Evolutionary conservation across 2,113 vertebrate species (phyloP), one percentile per base, ranked within the genome.

Genomic region (Stegostoma tigrinum): DNA sequence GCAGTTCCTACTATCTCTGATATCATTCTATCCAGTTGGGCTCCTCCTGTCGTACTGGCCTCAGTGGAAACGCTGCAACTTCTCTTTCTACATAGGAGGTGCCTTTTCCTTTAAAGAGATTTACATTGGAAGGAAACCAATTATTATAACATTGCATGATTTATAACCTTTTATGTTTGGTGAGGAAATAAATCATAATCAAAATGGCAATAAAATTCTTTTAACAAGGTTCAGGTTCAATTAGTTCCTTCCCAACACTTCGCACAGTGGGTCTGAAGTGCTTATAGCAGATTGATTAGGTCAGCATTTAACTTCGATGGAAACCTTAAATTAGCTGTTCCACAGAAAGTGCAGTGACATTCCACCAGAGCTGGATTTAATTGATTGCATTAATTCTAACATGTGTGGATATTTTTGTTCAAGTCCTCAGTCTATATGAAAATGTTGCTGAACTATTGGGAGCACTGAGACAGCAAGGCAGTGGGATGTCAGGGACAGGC

Each of bases 311-410:
- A 93, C 64, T 93, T 93, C 89, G 66, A 21, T 19, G n/a, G 17
- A 93, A 93, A 42, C 34, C 89, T 93, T 66, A 93, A 93, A 66
- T 93, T 66, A 93, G 89, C 61, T 93, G 89, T 34, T 66, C 23
- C 5, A 3, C 66, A 8, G 17, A n/a, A 91, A 64, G n/a, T 66
- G 89, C 64, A 66, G 55, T 93, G 55, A 93, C 64, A 93, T 64
- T 93, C 61, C 89, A 66, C 38, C 64, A n/a, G 89, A 66, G 52
- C 55, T 90, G 55, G 87, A 90, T 55, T 19, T 64, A 90, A 90
- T 90, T 90, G 87, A 90, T n/a, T 90, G 27, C 87, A 90, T 90
- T 90, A 90, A 64, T 15, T 90, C 52, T 34, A n/a, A 66, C 52
- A 30, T 38, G 89, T 21, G 17, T n/a, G 38, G 34, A 93, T 38